Evolutionary conservation across 2,888 invertebrate genomes (phyloP), one percentile per base, ranked within the genome.

Genomic region (Leucoptera coffeella): DNA sequence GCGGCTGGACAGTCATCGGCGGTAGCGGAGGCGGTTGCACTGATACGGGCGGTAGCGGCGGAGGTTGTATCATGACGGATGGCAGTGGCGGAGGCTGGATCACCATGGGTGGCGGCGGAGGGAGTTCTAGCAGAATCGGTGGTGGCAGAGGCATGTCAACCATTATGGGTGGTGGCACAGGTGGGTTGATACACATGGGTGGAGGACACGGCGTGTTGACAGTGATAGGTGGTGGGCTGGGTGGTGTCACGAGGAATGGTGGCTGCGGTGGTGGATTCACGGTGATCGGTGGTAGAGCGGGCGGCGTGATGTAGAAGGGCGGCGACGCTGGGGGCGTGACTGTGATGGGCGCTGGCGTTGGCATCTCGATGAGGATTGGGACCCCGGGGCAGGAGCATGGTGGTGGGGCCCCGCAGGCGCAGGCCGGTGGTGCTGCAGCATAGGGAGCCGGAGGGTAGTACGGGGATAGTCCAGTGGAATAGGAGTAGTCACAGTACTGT

Each of bases 1-100:
- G 62, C 4, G 56, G 58, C 33, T 60, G 60, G n/a, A 67, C 47
- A 45, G 53, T 53, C 38, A 67, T 48, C 1, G 67, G 59, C 2
- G 57, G 51, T 6, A 44, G 38, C 3, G 54, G 44, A 0, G 65
- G 65, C 3, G 62, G 49, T 30, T 65, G 61, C 8, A 67, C 56
- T 1, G 57, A 49, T 40, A 67, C 43, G 2, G 62, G 56, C 1
- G 64, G 56, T 17, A 57, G 30, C n/a, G 56, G 45, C 3, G 65
- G 65, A 8, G 59, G 58, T 32, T 62, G 62, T 12, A 65, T 45
- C 48, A 52, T 42, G 29, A 65, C 40, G 29, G 52, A 56, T 0
- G 56, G 55, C 13, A 61, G 28, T 19, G 62, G 47, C 1, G 64
- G 64, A 2, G 61, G 62, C 32, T 65, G 65, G 5, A 65, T 42